These are phyloP conservation scores for Magallana gigas DNA, from an alignment of 1,140 invertebrate genomes.

Conservation along the genomic window DNA sequence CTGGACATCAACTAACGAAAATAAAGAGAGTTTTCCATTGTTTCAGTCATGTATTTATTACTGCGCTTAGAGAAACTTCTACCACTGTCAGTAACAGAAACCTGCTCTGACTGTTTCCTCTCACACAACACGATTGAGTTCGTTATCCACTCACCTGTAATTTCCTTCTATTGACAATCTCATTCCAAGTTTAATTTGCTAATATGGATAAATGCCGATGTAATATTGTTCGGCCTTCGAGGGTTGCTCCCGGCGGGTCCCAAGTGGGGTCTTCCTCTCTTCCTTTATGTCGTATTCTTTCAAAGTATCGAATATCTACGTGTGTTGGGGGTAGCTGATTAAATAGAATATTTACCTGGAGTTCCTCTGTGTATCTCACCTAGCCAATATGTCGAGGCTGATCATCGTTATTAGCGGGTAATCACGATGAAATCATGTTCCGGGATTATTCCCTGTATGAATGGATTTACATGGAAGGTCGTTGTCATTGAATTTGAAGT, in stretches of 20 bases:
- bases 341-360: conserved; percentile 25
- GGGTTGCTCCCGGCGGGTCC: not conserved
- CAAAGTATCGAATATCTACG: conserved; percentile 8
- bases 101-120: not conserved
- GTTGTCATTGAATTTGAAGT: too few species aligned
- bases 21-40: not conserved
- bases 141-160: conserved; percentile 28
- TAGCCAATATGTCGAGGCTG: not conserved
- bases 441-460: not conserved
- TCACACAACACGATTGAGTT: not conserved
- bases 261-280: not conserved
- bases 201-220: conserved; percentile 34
- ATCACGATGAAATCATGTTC: not conserved
- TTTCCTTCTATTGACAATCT: conserved; percentile 34
- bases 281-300: conserved; percentile 34
- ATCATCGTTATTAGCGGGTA: conserved; percentile 27
- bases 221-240: conserved; percentile 29
- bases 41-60: not conserved
- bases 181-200: conserved; percentile 27
- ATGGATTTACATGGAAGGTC: too few species aligned
- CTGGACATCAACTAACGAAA: conserved; percentile 7
- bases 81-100: not conserved
- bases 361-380: not conserved
- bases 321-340: conserved; percentile 18
- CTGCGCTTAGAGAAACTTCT: not conserved